Conservation (phyloP, 2,888 invertebrate species). For the Argynnis bischoffii region DNA sequence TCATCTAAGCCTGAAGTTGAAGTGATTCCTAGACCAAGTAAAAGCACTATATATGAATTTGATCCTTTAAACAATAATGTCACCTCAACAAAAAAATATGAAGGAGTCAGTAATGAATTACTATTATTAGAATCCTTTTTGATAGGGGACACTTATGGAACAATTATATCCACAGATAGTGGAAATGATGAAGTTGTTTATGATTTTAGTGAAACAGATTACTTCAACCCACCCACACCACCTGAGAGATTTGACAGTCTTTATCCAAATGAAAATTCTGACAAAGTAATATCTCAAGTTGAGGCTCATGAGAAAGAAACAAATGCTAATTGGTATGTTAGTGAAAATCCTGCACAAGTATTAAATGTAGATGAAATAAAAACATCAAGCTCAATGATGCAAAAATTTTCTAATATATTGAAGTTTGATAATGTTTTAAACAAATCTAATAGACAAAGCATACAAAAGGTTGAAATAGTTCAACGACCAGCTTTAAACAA, state of each 20-base stretch:
- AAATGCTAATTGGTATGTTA: constrained; percentile 71
- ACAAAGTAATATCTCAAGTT: constrained; percentile 45
- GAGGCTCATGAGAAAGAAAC: constrained; percentile 55
- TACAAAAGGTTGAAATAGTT: constrained; percentile 59
- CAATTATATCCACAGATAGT: constrained; percentile 74
- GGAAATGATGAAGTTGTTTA: constrained; percentile 60
- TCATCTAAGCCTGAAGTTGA: constrained; percentile 39
- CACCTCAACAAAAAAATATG: constrained; percentile 56
- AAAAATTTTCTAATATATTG: constrained; percentile 68
- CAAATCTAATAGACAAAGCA: constrained; percentile 52
- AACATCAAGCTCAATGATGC: constrained; percentile 60
- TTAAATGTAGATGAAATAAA: constrained; percentile 49
- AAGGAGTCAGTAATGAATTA: constrained; percentile 83
- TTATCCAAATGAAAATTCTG: constrained; percentile 58
- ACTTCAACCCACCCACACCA: constrained; percentile 83
- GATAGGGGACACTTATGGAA: constrained; percentile 86
- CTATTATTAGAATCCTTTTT: constrained; percentile 85
- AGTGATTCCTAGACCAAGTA: constrained; percentile 57
- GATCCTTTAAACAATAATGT: constrained; percentile 81
- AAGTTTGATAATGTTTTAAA: constrained; percentile 77
- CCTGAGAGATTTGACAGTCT: constrained; percentile 86
- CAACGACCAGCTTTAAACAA: constrained; percentile 78
- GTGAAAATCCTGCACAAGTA: constrained; percentile 46
- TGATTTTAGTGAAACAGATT: constrained; percentile 66
- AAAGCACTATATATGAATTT: constrained; percentile 88